phyloP scores from a whole-genome alignment of 2,888 invertebrate species.

The Agrochola lota region DNA sequence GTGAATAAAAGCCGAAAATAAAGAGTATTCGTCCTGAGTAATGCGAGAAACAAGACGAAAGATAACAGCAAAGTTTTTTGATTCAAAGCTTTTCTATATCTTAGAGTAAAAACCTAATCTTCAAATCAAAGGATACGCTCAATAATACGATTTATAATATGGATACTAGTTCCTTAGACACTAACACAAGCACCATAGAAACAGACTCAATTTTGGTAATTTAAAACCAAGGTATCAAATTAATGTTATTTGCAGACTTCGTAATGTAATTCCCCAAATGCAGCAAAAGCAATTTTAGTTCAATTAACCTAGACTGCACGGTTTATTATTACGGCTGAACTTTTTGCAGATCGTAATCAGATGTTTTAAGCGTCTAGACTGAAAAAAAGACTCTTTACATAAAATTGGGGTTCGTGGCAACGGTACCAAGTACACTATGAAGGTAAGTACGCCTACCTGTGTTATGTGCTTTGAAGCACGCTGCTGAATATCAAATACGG shows the following conservation, averaged over 20 bases:
- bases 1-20: neutral
- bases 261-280: slow-evolving; percentile 6
- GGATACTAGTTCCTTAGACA: neutral
- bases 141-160: neutral
- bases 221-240: neutral
- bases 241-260: neutral
- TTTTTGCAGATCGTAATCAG: slow-evolving; percentile 53
- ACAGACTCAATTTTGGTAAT: neutral
- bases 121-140: too few species aligned
- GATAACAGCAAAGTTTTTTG: neutral
- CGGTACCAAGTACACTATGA: slow-evolving; percentile 1
- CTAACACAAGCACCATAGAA: too few species aligned
- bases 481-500: slow-evolving; percentile 28
- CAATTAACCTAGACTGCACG: slow-evolving; percentile 27
- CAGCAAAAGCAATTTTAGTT: slow-evolving; percentile 34
- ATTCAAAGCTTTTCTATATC: neutral
- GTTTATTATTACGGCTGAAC: slow-evolving; percentile 32
- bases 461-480: neutral
- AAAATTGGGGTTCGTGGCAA: slow-evolving; percentile 45
- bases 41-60: neutral
- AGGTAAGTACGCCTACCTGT: neutral
- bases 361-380: slow-evolving; percentile 58
- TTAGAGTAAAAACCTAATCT: neutral
- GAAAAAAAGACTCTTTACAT: slow-evolving; percentile 40
- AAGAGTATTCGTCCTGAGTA: neutral